Percentiles rank a stretch among this genome's conserved stretches.
These are phyloP conservation scores for Cettia cetti DNA, from an alignment of 2,113 vertebrate genomes.

Conservation along the genomic window DNA sequence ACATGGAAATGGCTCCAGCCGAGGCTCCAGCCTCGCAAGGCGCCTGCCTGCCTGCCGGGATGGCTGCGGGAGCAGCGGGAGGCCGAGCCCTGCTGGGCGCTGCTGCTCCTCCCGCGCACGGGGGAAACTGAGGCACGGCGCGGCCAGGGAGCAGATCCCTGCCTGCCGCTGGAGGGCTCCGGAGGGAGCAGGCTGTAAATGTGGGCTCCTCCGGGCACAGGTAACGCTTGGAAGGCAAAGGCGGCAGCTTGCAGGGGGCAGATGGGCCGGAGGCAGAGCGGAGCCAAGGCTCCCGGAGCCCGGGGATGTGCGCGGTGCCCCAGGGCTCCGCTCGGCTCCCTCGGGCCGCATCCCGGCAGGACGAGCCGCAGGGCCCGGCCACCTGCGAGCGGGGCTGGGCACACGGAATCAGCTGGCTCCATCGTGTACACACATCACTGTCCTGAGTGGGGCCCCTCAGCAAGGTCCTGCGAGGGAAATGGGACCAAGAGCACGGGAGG, in stretches of 20 bases:
- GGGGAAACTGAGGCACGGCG: neutral
- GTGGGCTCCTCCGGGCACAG: neutral
- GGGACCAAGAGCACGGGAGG: neutral
- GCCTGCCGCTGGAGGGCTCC: neutral
- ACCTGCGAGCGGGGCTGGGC: neutral
- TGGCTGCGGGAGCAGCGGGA: rapidly evolving
- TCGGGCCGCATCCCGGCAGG: rapidly evolving
- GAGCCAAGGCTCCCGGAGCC: neutral
- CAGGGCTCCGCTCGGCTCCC: neutral
- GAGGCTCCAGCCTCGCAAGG: neutral
- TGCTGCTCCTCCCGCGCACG: neutral
- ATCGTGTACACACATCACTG: rapidly evolving
- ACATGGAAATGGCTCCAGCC: neutral
- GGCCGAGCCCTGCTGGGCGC: neutral
- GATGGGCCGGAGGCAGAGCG: neutral
- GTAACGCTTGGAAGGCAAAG: neutral
- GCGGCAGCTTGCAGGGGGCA: conserved; percentile 23
- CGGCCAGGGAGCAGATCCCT: rapidly evolving
- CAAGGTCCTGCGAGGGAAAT: rapidly evolving
- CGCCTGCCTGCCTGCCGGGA: neutral
- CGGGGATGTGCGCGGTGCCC: rapidly evolving
- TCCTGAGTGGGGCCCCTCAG: neutral
- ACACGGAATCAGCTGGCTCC: neutral
- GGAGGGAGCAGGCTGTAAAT: neutral
- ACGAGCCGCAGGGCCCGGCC: neutral